phyloP scores from a whole-genome alignment of 2,797 vertebrate species.

The Numenius phaeopus region DNA sequence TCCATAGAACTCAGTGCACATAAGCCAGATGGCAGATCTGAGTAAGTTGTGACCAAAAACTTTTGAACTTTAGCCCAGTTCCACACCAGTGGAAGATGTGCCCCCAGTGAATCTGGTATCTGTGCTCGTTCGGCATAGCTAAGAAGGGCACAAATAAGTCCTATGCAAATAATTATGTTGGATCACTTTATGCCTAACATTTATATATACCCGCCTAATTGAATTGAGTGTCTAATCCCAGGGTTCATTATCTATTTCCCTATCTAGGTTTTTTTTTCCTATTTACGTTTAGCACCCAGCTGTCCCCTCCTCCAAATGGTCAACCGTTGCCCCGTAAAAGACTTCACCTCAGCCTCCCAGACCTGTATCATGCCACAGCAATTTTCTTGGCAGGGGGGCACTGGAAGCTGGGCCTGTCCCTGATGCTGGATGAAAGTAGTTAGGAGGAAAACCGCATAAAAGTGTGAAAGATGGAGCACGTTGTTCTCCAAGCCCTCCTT shows the following conservation, averaged over 20 bases:
- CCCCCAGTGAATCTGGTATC: slow-evolving; percentile 70
- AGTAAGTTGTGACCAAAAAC: slow-evolving; percentile 78
- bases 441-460: background rate
- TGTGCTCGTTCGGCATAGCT: slow-evolving; percentile 74
- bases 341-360: slow-evolving; percentile 59
- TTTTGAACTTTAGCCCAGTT: slow-evolving; percentile 79
- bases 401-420: slow-evolving; percentile 17
- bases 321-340: slow-evolving; percentile 76
- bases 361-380: slow-evolving; percentile 30
- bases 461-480: background rate
- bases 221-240: slow-evolving; percentile 83
- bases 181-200: slow-evolving; percentile 78
- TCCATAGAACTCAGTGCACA: slow-evolving; percentile 53
- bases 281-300: slow-evolving; percentile 82
- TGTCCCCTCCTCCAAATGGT: slow-evolving; percentile 79
- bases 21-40: slow-evolving; percentile 77
- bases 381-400: slow-evolving; percentile 41
- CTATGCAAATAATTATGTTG: slow-evolving; percentile 81
- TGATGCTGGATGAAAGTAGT: slow-evolving; percentile 9
- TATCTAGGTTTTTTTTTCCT: slow-evolving; percentile 69
- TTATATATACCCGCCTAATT: slow-evolving; percentile 80
- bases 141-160: slow-evolving; percentile 81
- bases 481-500: slow-evolving; percentile 17
- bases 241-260: slow-evolving; percentile 83
- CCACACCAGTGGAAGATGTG: slow-evolving; percentile 75